Evolutionary conservation across 2,888 invertebrate species (phyloP).

Genomic region (Caenorhabditis doughertyi): DNA sequence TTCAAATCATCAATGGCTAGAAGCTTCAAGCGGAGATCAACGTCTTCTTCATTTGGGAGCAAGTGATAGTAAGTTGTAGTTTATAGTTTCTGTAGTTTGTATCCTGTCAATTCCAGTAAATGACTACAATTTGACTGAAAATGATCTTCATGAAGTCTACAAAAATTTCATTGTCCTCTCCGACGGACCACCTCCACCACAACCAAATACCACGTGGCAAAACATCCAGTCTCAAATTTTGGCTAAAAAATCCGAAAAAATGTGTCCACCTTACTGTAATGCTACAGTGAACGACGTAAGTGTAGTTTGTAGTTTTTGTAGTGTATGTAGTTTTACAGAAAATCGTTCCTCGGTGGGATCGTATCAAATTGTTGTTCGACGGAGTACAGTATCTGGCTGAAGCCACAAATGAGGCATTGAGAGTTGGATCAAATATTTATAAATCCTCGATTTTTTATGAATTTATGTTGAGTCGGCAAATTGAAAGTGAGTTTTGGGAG

Average conservation of each 20-base stretch:
- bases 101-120: slow-evolving; percentile 38
- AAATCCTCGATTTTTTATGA: slow-evolving; percentile 54
- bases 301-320: neutral
- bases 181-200: slow-evolving; percentile 61
- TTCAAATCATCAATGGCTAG: slow-evolving; percentile 62
- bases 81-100: neutral
- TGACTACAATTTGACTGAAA: slow-evolving; percentile 63
- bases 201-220: slow-evolving; percentile 55
- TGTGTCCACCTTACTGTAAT: slow-evolving; percentile 62
- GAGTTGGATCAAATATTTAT: slow-evolving; percentile 50
- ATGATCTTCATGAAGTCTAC: slow-evolving; percentile 63
- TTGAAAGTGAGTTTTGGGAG: slow-evolving; percentile 47
- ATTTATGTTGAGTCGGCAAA: slow-evolving; percentile 55
- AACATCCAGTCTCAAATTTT: slow-evolving; percentile 25
- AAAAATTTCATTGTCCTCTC: slow-evolving; percentile 66
- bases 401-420: slow-evolving; percentile 55
- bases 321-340: slow-evolving; percentile 13
- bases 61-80: slow-evolving; percentile 25
- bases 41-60: slow-evolving; percentile 45
- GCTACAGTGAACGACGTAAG: slow-evolving; percentile 24
- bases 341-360: slow-evolving; percentile 55
- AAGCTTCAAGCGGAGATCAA: slow-evolving; percentile 31
- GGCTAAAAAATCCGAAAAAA: neutral
- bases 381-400: slow-evolving; percentile 55
- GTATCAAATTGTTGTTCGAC: slow-evolving; percentile 59